phyloP scores from a whole-genome alignment of 2,888 invertebrate genomes.

The Perizoma affinitatum region DNA sequence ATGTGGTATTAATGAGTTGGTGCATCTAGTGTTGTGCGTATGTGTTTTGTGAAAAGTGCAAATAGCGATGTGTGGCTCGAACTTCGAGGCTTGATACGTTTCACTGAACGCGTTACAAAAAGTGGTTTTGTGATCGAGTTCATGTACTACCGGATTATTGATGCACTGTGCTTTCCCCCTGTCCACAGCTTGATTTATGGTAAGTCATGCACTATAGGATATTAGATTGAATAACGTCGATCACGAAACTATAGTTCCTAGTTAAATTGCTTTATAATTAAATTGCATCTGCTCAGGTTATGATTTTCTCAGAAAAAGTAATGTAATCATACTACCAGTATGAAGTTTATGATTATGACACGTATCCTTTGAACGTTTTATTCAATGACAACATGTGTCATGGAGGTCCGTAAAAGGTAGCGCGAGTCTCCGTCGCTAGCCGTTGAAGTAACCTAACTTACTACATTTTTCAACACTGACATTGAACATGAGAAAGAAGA shows the following conservation, averaged over 20 bases:
- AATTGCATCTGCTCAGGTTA: conserved; percentile 14
- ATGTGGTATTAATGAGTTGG: conserved; percentile 67
- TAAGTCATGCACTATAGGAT: conserved; percentile 57
- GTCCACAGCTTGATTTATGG: conserved; percentile 72
- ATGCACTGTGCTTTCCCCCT: conserved; percentile 68
- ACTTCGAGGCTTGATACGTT: conserved; percentile 57
- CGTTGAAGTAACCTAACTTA: conserved; percentile 43
- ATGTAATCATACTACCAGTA: conserved; percentile 30
- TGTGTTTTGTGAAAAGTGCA: conserved; percentile 76
- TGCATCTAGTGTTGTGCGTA: conserved; percentile 72
- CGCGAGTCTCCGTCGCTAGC: conserved; percentile 38
- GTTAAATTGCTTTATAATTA: conserved; percentile 27
- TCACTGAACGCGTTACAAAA: conserved; percentile 71
- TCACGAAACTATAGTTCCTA: conserved; percentile 28
- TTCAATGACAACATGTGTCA: conserved; percentile 53
- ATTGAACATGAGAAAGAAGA: conserved; percentile 60
- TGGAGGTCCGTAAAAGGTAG: conserved; percentile 53
- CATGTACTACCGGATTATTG: conserved; percentile 70
- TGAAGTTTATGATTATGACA: conserved; percentile 42
- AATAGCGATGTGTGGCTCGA: conserved; percentile 62
- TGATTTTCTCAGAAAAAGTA: conserved; percentile 11
- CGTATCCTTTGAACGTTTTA: conserved; percentile 47
- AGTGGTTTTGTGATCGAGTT: conserved; percentile 71
- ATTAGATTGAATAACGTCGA: conserved; percentile 35
- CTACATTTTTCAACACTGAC: conserved; percentile 44